These are phyloP conservation scores for Metellina segmentata DNA, from an alignment of 2,888 invertebrate genomes.

Conservation along the genomic window DNA sequence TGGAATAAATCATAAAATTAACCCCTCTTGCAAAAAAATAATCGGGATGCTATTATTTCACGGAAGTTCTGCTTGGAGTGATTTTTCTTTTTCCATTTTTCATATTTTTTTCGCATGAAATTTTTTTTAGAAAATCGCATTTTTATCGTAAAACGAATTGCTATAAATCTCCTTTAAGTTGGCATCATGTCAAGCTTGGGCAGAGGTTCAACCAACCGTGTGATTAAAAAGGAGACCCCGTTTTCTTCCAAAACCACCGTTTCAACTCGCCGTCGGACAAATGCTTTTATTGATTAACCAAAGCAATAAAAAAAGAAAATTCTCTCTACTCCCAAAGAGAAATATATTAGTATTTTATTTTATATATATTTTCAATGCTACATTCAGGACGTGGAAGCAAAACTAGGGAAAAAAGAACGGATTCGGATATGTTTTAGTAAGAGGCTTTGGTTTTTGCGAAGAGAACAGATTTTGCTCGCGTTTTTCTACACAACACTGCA, in stretches of 20 bases:
- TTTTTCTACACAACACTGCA: not conserved
- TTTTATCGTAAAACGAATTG: slow-evolving; percentile 71
- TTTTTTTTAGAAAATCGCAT: slow-evolving; percentile 30
- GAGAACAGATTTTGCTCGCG: not conserved
- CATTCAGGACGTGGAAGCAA: slow-evolving; percentile 15
- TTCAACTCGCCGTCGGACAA: slow-evolving; percentile 44
- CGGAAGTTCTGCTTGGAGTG: not conserved
- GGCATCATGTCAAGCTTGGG: slow-evolving; percentile 67
- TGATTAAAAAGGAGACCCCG: slow-evolving; percentile 60
- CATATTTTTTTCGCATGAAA: not conserved
- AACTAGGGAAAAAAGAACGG: slow-evolving; percentile 19
- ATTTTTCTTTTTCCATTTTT: slow-evolving; percentile 7
- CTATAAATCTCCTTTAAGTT: slow-evolving; percentile 66
- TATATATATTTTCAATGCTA: slow-evolving; percentile 8
- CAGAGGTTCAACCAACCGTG: slow-evolving; percentile 61
- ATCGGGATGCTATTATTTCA: slow-evolving; percentile 28
- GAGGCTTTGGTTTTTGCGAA: slow-evolving; percentile 40
- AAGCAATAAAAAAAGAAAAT: not conserved
- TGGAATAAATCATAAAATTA: slow-evolving; percentile 34
- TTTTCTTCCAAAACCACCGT: slow-evolving; percentile 59
- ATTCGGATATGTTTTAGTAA: slow-evolving; percentile 54
- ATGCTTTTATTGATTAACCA: slow-evolving; percentile 56
- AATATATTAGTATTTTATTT: slow-evolving; percentile 18
- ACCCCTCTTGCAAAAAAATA: not conserved
- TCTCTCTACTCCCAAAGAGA: not conserved